Base-by-base conservation (phyloP, 2,888 invertebrate genomes). In the Polydrusus pterygomalis region DNA sequence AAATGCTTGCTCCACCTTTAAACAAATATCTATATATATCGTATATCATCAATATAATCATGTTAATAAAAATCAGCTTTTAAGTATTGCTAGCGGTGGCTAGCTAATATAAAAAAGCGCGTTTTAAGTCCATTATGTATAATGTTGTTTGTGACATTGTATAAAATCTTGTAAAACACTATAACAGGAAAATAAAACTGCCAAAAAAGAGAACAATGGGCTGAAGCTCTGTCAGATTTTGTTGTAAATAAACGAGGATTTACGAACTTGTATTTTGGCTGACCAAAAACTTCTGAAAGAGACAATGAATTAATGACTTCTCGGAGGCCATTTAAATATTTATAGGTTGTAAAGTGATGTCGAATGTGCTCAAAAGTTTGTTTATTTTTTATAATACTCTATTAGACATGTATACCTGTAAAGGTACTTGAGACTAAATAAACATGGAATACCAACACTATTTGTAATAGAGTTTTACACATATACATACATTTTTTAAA, bases 291-390 rank as follows among this genome's bases (percentile, higher is more conserved):
- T 74, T 77, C 70, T 77, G 74, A 77, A 77, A 70, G 74, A 70
- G 67, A 74, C 70, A 74, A 77, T 77, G 77, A 77, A 77, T 77
- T 77, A 77, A 74, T 77, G 77, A 77, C 77, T 77, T 77, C 77
- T 77, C 60, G 58, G 77, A 77, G 77, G 40, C 45, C 62, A 77
- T 77, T 77, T 77, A 70, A 70, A 77, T 74, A 77, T 77, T 77
- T 74, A 77, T 77, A 77, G 74, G 73, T 65, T 70, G 58, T 58
- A 64, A 64, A 74, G 69, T 69, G 74, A 67, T 67, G 67, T 67
- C 15, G 18, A 51, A 67, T 69, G 45, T 69, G 43, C 45, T 43
- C 11, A 25, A 69, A 69, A 45, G 45, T 45, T 40, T 69, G 38
- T 58, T 20, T 20, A 3, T 69, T 68, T 68, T 56, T 67, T 64